Base-by-base conservation (phyloP, 2,797 vertebrate genomes). In the Neosilurus mollespiculum region DNA sequence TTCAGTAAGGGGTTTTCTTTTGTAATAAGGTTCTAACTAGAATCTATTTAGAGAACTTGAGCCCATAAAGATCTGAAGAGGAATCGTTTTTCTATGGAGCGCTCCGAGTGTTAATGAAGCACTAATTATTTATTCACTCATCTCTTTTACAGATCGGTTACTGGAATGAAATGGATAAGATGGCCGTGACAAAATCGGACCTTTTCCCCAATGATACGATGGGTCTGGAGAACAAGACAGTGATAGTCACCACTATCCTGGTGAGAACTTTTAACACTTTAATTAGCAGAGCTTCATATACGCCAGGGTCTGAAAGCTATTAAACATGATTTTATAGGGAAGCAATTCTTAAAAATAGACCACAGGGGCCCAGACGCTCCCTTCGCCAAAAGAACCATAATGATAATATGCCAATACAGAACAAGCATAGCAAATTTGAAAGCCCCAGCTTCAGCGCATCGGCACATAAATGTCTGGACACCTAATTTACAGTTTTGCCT, bases 81-180 rank as follows among this genome's bases (percentile, higher is more conserved):
- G 49, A 53, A 53, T 4, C 10, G 5, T 22, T 22, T 51, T 15
- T 9, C 9, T 22, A 49, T 43, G 10, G 18, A 70, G 67, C 37
- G 37, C 37, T 43, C 30, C 2, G 69, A 24, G 22, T 15, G 49
- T 14, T 71, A 51, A 65, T 8, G n/a, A 43, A 2, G 37, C 37
- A 22, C 24, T 67, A 26, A 24, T 3, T 43, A n/a, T 54, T 24
- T 30, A 20, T 66, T 73, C 15, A 0, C 11, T 53, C 56, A 4
- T 24, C 20, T 82, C 83, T 81, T 84, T 83, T 89, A 91, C 94
- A 99, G 98, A 99, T 99, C 88, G 98, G 98, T 88, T 99, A 99
- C 89, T 99, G 98, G 98, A 99, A 97, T 89, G 98, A 99, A 93
- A 94, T 97, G 75, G 97, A 99, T 92, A 98, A 96, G 95, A 99